Evolutionary conservation across 2,797 vertebrate species (phyloP), one percentile per base, ranked within the genome.

Genomic region (Mormyrus proboscirostris): DNA sequence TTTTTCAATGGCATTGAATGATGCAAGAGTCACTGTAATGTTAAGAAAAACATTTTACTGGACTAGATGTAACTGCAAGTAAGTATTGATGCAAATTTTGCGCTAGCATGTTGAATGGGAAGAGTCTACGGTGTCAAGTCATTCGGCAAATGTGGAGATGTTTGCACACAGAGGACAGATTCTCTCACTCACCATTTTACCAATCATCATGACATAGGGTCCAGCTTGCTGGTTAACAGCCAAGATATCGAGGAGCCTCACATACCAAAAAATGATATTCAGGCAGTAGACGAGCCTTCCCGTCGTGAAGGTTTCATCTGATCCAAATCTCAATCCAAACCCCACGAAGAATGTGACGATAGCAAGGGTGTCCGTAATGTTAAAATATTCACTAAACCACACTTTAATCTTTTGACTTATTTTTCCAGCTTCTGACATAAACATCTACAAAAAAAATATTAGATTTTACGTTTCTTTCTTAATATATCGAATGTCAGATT

Each of bases 231-330:
- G 99, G 95, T 99, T 99, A 92, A 99, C 98, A 89, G 98, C 97
- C 93, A 99, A 95, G 93, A 99, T 97, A 94, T 99, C 98, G 91
- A 99, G 94, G 92, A 99, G 97, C 91, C 98, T 94, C 95, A 99
- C 99, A 92, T 99, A 99, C 99, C 99, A 99, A 96, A 99, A 99
- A 95, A 99, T 98, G 91, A 99, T 99, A 94, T 99, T 99, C 89
- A 99, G 96, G 95, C 98, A 99, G 90, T 99, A 99, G 38, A 97
- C 97, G 10, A 96, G 96, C 94, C 98, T 97, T 91, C 98, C 98
- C 59, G 96, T 94, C 89, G 96, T 84, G 9, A 97, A 97, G 91
- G 97, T 57, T 0, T 94, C 90, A n/a, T 92, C 96, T 83, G 94
- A 94, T 89, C 95, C 97, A 94, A 98, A 95, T 93, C 98, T 97